Evolutionary conservation across 1,140 invertebrate genomes (phyloP), one percentile per base, ranked within the genome.

Genomic region (Drosophila ercepeae): DNA sequence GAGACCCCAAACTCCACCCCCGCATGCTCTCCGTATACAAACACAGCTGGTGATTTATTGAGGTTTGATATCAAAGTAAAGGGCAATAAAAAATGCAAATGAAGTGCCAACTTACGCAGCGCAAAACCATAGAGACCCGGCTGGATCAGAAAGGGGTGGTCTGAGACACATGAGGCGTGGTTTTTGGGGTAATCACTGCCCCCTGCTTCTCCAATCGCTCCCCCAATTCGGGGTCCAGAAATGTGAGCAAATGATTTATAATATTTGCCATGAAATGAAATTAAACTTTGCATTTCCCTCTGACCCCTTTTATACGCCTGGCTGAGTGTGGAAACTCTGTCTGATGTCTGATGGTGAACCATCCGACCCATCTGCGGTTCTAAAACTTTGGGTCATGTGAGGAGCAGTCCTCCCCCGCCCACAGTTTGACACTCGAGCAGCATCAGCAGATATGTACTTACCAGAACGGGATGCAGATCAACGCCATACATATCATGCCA

Each of bases 401-500:
- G 34, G 39, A 16, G 9, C 18, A 23, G 16, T 8, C 34, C 18
- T 29, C 23, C 21, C 51, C 39, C 23, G 14, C 9, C 23, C 9
- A 25, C 6, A 23, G 36, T 9, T 25, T 41, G 52, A 44, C 39
- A 36, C 44, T 34, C 29, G 29, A 39, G 29, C 44, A 34, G 32
- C 55, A 49, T 48, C 44, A 64, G 36, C 52, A 55, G 34, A 8
- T 67, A 32, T 32, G 29, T 32, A 90, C 89, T 91, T 91, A 94
- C 93, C 92, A 94, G 82, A 57, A 94, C 93, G 60, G 93, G 93
- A 92, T 94, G 93, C 93, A 98, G 95, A 92, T 99, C 98, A 4
- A 99, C 97, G 19, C 98, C 98, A 90, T 99, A 99, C 95, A 99
- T 97, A 82, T 99, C 97, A 52, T 99, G 92, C 96, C 97, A 98